Conservation (phyloP, 1,140 invertebrate genomes). For the Trachelipus rathkii region DNA sequence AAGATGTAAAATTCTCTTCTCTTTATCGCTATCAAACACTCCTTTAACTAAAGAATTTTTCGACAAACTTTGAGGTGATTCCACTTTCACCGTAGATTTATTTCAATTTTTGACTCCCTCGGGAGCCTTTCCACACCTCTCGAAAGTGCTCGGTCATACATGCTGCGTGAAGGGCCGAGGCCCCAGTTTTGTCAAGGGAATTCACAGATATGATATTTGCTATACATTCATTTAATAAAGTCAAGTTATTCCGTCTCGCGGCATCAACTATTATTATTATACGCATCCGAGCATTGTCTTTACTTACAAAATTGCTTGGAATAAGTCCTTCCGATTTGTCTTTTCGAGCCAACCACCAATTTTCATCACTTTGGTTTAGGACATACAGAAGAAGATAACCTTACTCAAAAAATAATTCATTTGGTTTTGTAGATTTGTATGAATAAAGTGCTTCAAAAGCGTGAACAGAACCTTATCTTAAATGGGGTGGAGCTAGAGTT, state of each 20-base stretch:
- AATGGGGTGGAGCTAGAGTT: too few relatives aligned
- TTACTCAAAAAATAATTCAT: slow-evolving; percentile 53
- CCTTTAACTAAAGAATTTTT: too few relatives aligned
- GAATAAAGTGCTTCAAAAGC: too few relatives aligned
- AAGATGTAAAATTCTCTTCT: too few relatives aligned
- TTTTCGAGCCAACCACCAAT: slow-evolving; percentile 64
- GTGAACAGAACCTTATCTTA: too few relatives aligned
- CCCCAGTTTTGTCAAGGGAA: slow-evolving; percentile 64
- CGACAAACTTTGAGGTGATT: too few relatives aligned
- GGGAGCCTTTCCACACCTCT: slow-evolving; percentile 49
- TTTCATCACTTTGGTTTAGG: slow-evolving; percentile 56
- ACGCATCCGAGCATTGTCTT: slow-evolving; percentile 61
- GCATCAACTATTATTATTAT: slow-evolving; percentile 71
- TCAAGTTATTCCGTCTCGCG: slow-evolving; percentile 64
- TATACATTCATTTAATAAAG: slow-evolving; percentile 62
- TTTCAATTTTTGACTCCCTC: slow-evolving; percentile 46
- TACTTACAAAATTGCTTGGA: slow-evolving; percentile 63
- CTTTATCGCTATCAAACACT: too few relatives aligned
- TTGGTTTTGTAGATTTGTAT: too few relatives aligned
- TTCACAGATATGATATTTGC: slow-evolving; percentile 64
- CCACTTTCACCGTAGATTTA: too few relatives aligned
- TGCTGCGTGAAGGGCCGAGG: slow-evolving; percentile 67
- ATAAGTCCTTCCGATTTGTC: slow-evolving; percentile 60
- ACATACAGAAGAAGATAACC: slow-evolving; percentile 66
- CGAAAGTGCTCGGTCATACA: slow-evolving; percentile 58